Percentiles rank a stretch among this genome's conserved stretches.
These are phyloP conservation scores for Syngnathus rostellatus DNA, from an alignment of 2,797 vertebrate species.

Conservation along the genomic window DNA sequence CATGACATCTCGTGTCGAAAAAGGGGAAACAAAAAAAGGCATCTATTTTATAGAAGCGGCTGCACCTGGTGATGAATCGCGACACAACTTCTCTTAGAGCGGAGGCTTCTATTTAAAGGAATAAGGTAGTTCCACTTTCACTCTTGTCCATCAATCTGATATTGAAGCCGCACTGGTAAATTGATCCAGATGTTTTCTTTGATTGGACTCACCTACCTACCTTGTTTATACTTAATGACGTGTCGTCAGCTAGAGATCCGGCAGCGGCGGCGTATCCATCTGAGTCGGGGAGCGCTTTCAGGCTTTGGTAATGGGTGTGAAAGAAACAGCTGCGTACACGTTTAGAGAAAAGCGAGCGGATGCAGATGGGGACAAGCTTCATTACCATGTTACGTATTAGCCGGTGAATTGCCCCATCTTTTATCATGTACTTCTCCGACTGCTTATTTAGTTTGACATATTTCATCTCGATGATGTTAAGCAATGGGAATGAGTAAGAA, in stretches of 20 bases:
- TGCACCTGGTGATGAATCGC: background rate
- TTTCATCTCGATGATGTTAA: constrained; percentile 46
- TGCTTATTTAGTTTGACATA: constrained; percentile 60
- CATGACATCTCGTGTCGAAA: background rate
- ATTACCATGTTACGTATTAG: constrained; percentile 52
- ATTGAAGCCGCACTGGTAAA: constrained; percentile 27
- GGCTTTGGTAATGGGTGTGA: constrained; percentile 31
- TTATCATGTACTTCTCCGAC: constrained; percentile 48
- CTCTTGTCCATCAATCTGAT: background rate
- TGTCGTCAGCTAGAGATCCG: constrained; percentile 47
- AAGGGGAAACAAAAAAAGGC: background rate
- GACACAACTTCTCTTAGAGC: background rate
- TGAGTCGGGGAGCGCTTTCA: constrained; percentile 38
- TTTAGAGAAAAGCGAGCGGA: constrained; percentile 25
- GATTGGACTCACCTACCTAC: constrained; percentile 51
- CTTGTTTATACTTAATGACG: constrained; percentile 50
- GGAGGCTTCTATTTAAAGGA: background rate
- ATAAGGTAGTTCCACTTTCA: background rate
- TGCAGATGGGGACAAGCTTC: constrained; percentile 59
- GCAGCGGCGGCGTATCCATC: constrained; percentile 26
- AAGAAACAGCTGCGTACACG: constrained; percentile 46
- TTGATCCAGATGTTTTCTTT: constrained; percentile 53
- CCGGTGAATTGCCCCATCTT: constrained; percentile 53
- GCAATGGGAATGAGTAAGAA: constrained; percentile 48
- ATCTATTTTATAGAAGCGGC: background rate